A percentile compares a stretch with the other conserved stretches of the same genome.
These are phyloP conservation scores for Marronus borbonicus DNA, from an alignment of 2,888 invertebrate species.

Conservation along the genomic window DNA sequence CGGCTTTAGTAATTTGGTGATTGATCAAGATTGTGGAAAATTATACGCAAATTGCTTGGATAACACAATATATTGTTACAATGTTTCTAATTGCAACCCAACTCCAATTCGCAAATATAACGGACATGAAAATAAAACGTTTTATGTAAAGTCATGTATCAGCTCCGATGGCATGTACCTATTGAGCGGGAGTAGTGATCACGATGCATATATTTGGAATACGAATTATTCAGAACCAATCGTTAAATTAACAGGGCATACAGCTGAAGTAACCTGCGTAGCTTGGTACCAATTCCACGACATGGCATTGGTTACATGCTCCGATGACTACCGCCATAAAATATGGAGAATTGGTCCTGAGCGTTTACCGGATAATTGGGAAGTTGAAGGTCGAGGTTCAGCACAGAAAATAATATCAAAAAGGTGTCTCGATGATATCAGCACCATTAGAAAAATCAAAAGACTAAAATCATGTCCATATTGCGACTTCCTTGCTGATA, in stretches of 20 bases:
- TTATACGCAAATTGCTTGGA: constrained; percentile 93
- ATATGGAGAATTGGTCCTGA: constrained; percentile 81
- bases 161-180: constrained; percentile 87
- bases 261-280: constrained; percentile 90
- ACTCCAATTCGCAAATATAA: constrained; percentile 78
- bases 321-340: constrained; percentile 86
- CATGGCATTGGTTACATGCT: constrained; percentile 81
- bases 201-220: constrained; percentile 90
- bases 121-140: constrained; percentile 86
- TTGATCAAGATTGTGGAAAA: constrained; percentile 79
- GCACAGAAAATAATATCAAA: constrained; percentile 57
- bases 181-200: constrained; percentile 91
- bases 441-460: constrained; percentile 26
- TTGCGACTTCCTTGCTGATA: constrained; percentile 39
- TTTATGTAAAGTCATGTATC: constrained; percentile 88
- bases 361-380: constrained; percentile 66
- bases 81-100: constrained; percentile 79
- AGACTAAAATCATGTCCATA: constrained; percentile 29
- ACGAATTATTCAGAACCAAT: constrained; percentile 78
- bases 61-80: constrained; percentile 88
- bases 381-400: constrained; percentile 59
- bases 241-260: constrained; percentile 82
- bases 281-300: constrained; percentile 81
- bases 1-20: constrained; percentile 84
- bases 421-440: constrained; percentile 24